Evolutionary conservation across 1,140 invertebrate species (phyloP).

Genomic region (Copidosoma floridanum): DNA sequence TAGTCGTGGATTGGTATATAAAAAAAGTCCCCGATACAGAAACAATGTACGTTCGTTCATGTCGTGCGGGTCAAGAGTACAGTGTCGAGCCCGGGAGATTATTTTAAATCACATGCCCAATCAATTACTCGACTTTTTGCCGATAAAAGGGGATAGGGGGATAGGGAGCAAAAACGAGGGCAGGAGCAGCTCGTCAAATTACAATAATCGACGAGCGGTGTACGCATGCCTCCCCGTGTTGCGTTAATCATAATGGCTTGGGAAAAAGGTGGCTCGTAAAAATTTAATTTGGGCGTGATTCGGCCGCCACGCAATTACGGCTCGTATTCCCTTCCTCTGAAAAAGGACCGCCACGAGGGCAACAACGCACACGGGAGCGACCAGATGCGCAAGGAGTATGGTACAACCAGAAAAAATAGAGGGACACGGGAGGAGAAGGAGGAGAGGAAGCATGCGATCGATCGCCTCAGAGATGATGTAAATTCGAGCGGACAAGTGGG

Average conservation of each 20-base stretch:
- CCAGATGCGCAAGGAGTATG: not conserved
- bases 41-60: too few species aligned
- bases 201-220: conserved; percentile 17
- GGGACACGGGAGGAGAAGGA: not conserved
- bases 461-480: conserved; percentile 19
- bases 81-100: not conserved
- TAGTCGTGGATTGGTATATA: too few species aligned
- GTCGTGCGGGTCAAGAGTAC: not conserved
- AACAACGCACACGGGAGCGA: too few species aligned
- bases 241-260: conserved; percentile 22
- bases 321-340: too few species aligned
- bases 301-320: conserved; percentile 1
- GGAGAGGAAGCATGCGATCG: not conserved
- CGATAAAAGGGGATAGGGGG: too few species aligned
- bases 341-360: too few species aligned
- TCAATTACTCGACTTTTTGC: not conserved
- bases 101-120: conserved; percentile 2
- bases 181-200: conserved; percentile 12
- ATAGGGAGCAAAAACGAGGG: too few species aligned
- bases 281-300: conserved; percentile 25
- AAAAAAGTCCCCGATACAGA: too few species aligned
- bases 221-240: too few species aligned
- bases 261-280: conserved; percentile 16
- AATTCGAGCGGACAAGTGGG: conserved; percentile 25
- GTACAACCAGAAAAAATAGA: not conserved